Percentiles rank a stretch among this genome's conserved stretches.
Evolutionary conservation across 2,113 vertebrate genomes (phyloP).

Genomic region (Kobus ellipsiprymnus): DNA sequence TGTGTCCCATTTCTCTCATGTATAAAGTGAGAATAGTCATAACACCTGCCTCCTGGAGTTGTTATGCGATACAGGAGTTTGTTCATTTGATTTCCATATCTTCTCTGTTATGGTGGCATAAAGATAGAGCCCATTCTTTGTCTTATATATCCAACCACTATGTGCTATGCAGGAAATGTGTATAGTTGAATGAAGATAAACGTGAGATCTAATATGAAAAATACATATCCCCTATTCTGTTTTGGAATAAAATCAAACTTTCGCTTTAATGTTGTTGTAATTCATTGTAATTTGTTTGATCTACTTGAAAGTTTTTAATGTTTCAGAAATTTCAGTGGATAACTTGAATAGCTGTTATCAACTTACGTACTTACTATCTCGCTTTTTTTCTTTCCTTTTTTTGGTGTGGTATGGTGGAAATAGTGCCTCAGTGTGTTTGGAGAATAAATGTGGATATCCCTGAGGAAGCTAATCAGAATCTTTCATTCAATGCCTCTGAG

Average conservation of each 20-base stretch:
- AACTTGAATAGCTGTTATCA: background rate
- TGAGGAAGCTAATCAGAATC: constrained; percentile 85
- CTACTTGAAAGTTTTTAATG: background rate
- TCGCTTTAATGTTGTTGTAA: background rate
- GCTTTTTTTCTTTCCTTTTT: background rate
- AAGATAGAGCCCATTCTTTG: background rate
- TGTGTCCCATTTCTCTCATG: background rate
- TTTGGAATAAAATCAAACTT: constrained; percentile 19
- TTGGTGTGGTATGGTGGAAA: background rate
- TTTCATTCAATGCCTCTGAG: constrained; percentile 86
- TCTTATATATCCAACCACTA: background rate
- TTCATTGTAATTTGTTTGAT: background rate
- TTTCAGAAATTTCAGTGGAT: background rate
- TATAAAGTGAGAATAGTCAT: background rate
- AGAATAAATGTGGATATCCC: constrained; percentile 92
- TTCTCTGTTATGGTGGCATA: background rate
- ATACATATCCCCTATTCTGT: background rate
- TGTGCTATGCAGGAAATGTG: background rate
- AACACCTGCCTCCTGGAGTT: background rate
- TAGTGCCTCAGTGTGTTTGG: constrained; percentile 93
- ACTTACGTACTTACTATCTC: background rate
- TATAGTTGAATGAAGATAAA: background rate
- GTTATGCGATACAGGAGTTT: background rate
- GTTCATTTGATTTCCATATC: background rate
- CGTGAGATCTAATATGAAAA: background rate